A percentile compares a stretch with the other conserved stretches of the same genome.
phyloP scores from a whole-genome alignment of 2,797 vertebrate genomes.

The Onychomys leucogaster region DNA sequence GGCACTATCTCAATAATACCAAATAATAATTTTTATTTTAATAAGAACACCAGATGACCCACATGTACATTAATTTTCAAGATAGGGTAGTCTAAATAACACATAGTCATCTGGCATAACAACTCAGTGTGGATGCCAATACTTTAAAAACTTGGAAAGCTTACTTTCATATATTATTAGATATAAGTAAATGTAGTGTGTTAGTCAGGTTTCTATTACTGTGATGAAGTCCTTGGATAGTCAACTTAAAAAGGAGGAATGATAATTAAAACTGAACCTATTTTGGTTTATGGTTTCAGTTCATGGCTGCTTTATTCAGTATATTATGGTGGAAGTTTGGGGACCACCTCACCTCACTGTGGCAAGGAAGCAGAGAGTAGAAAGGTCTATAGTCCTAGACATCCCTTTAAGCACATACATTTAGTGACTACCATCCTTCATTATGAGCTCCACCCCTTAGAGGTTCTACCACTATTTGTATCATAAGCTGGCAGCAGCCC shows the following conservation, averaged over 20 bases:
- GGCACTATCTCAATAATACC: not conserved
- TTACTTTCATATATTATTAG: not conserved
- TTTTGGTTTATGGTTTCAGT: not conserved
- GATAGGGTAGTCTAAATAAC: not conserved
- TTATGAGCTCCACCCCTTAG: not conserved
- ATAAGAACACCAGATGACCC: not conserved
- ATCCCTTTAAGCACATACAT: not conserved
- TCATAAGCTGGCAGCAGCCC: not conserved
- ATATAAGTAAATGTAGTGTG: not conserved
- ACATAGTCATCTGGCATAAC: not conserved
- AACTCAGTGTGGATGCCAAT: not conserved
- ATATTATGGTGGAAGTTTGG: not conserved
- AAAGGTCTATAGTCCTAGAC: not conserved
- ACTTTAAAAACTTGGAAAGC: not conserved
- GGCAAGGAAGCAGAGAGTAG: not conserved
- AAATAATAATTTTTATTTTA: not conserved
- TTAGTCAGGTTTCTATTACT: not conserved
- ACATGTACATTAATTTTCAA: not conserved
- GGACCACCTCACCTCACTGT: not conserved
- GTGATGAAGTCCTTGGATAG: not conserved
- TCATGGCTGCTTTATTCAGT: not conserved
- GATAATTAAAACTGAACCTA: not conserved
- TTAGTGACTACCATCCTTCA: no score
- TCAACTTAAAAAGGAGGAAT: not conserved
- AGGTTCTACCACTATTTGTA: no score